These are phyloP conservation scores for Thermophis baileyi DNA, from an alignment of 2,113 vertebrate genomes.

Conservation along the genomic window DNA sequence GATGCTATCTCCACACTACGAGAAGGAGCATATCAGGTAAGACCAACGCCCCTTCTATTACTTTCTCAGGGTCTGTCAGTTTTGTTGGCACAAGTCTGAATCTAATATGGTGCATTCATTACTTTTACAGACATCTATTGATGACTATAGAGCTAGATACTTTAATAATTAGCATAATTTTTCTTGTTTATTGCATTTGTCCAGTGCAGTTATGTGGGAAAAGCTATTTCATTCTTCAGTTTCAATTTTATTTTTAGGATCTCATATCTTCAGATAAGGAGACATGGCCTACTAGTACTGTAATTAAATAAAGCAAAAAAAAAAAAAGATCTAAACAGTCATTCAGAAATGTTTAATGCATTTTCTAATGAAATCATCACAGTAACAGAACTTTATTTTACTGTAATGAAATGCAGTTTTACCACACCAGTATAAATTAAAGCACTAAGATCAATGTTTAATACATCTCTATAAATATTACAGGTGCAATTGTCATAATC, in stretches of 20 bases:
- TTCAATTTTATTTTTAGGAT: background rate
- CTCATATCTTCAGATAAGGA: background rate
- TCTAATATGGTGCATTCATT: background rate
- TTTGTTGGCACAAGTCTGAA: background rate
- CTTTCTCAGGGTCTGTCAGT: no score
- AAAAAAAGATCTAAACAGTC: conserved; percentile 59
- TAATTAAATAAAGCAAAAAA: conserved; percentile 20
- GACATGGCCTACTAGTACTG: background rate
- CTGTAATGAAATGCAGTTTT: conserved; percentile 86
- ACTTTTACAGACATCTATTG: background rate
- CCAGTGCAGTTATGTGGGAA: background rate
- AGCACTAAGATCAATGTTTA: conserved; percentile 81
- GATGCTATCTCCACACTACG: no score
- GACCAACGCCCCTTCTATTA: no score
- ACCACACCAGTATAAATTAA: conserved; percentile 91
- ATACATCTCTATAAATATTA: conserved; percentile 83
- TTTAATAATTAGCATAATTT: background rate
- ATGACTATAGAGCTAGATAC: background rate
- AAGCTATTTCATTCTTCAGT: background rate
- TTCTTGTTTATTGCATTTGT: background rate
- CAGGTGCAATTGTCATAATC: conserved; percentile 76
- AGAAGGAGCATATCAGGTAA: no score
- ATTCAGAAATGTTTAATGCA: conserved; percentile 75
- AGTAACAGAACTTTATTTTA: conserved; percentile 77
- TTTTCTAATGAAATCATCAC: conserved; percentile 87